phyloP scores from a whole-genome alignment of 2,113 vertebrate genomes.

The Zosterops pallidus region DNA sequence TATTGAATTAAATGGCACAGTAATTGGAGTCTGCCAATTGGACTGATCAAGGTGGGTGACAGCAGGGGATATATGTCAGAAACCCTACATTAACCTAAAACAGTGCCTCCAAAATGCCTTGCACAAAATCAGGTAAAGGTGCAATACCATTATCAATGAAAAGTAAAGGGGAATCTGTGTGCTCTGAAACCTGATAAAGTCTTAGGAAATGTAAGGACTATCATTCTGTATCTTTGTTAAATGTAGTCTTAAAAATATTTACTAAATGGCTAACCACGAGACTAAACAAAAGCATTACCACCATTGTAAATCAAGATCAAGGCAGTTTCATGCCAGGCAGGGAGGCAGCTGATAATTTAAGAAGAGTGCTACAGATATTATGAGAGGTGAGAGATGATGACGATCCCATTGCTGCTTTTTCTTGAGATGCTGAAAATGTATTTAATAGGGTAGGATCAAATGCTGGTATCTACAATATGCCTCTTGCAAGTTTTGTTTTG shows the following conservation, averaged over 20 bases:
- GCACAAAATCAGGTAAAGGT: conserved; percentile 40
- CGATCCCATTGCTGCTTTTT: conserved; percentile 48
- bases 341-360: conserved; percentile 63
- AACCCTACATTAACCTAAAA: neutral
- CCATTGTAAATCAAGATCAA: conserved; percentile 75
- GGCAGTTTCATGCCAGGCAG: conserved; percentile 72
- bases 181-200: neutral
- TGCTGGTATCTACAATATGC: conserved; percentile 45
- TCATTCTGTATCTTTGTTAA: conserved; percentile 53
- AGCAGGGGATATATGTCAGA: neutral
- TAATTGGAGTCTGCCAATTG: neutral
- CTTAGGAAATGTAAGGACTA: conserved; percentile 42
- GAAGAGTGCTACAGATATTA: conserved; percentile 62
- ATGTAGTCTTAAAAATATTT: conserved; percentile 71
- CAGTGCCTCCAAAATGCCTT: neutral
- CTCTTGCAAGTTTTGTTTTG: conserved; percentile 62
- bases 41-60: neutral
- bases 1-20: neutral
- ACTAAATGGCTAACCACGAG: conserved; percentile 70
- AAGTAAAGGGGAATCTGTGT: neutral
- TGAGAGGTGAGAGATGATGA: conserved; percentile 62
- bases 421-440: conserved; percentile 35
- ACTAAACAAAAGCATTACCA: conserved; percentile 75
- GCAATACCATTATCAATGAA: neutral
- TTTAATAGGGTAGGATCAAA: conserved; percentile 51